Percentiles rank a stretch among this genome's conserved stretches.
Conservation (phyloP, 1,140 invertebrate species). For the Drosophila mauritiana region DNA sequence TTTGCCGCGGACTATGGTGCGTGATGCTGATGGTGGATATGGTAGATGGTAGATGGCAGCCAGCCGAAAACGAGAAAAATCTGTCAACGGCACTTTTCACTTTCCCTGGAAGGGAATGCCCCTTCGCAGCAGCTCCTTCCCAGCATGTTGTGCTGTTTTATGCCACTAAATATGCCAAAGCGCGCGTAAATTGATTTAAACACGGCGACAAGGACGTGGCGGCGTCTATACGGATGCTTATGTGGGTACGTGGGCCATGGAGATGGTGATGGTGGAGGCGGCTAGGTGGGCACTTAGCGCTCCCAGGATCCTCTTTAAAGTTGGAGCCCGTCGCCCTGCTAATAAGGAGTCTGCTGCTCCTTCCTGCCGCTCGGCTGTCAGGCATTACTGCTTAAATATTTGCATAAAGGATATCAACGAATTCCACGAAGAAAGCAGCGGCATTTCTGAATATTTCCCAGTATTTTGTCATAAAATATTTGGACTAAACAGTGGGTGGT, state of each 20-base stretch:
- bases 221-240: slow-evolving; percentile 26
- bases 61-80: slow-evolving; percentile 75
- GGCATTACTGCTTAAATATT: slow-evolving; percentile 40
- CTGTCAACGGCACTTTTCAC: slow-evolving; percentile 75
- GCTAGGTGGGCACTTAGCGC: slow-evolving; percentile 7
- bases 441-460: slow-evolving; percentile 14
- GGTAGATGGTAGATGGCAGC: slow-evolving; percentile 5
- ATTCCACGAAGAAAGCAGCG: slow-evolving; percentile 26
- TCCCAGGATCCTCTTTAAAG: slow-evolving; percentile 11
- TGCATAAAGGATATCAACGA: slow-evolving; percentile 28
- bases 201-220: slow-evolving; percentile 61
- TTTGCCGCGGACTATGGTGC: background rate
- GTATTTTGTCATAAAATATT: slow-evolving; percentile 28
- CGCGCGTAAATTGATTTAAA: slow-evolving; percentile 80
- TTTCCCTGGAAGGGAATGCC: slow-evolving; percentile 22
- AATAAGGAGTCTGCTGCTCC: slow-evolving; percentile 17
- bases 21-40: slow-evolving; percentile 3
- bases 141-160: slow-evolving; percentile 53
- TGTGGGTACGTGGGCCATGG: slow-evolving; percentile 12
- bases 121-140: slow-evolving; percentile 15
- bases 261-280: slow-evolving; percentile 11
- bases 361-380: background rate
- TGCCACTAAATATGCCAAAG: slow-evolving; percentile 78
- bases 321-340: slow-evolving; percentile 17
- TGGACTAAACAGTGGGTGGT: background rate